A percentile compares a stretch with the other conserved stretches of the same genome.
Conservation (phyloP, 2,113 vertebrate species). For the Monopterus albus region DNA sequence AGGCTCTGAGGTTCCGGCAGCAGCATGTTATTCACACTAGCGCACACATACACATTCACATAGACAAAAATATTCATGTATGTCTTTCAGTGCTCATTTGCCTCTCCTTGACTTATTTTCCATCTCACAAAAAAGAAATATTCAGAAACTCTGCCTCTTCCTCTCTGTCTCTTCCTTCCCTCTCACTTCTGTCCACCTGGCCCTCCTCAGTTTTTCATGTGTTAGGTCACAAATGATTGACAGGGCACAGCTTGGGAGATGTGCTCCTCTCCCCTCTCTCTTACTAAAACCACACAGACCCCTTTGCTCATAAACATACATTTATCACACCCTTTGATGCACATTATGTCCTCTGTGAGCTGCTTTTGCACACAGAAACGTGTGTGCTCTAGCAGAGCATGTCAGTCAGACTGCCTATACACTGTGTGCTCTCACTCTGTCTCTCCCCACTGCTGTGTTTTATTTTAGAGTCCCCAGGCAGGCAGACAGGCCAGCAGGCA, state of each 20-base stretch:
- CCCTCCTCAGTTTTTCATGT: constrained; percentile 67
- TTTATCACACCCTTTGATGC: constrained; percentile 52
- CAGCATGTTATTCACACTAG: constrained; percentile 57
- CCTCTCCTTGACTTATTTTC: constrained; percentile 69
- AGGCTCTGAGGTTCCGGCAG: constrained; percentile 57
- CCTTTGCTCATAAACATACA: constrained; percentile 41
- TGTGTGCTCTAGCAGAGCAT: constrained; percentile 65
- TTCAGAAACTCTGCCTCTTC: constrained; percentile 53
- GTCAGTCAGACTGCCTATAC: constrained; percentile 70
- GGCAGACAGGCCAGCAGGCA: constrained; percentile 75
- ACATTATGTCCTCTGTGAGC: constrained; percentile 54
- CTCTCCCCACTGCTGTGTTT: constrained; percentile 71
- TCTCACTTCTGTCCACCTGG: constrained; percentile 60
- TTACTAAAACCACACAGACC: constrained; percentile 2
- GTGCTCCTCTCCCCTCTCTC: constrained; percentile 32
- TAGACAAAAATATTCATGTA: constrained; percentile 49
- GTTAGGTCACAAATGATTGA: constrained; percentile 80
- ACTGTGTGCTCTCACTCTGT: constrained; percentile 61
- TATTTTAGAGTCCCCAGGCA: constrained; percentile 78
- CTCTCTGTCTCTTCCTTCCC: constrained; percentile 35
- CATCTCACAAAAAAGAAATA: constrained; percentile 65
- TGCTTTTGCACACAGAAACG: constrained; percentile 43
- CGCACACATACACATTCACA: constrained; percentile 32
- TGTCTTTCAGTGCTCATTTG: constrained; percentile 63
- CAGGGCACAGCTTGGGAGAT: constrained; percentile 78